Evolutionary conservation across 1,140 invertebrate genomes (phyloP), one percentile per base, ranked within the genome.

Genomic region (Drosophila orena): DNA sequence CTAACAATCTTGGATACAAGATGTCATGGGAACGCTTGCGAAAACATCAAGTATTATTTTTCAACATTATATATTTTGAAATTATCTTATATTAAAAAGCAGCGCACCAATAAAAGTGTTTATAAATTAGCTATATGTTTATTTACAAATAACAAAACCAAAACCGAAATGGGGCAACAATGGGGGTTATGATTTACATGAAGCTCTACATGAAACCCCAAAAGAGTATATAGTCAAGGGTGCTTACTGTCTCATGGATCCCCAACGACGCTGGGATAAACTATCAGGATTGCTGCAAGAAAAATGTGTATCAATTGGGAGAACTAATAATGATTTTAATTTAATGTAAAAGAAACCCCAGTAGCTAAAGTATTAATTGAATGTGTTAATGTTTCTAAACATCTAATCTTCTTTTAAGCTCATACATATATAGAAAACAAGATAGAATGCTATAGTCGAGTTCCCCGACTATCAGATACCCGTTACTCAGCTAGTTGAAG

Each of bases 161-260:
- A 15, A 86, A 86, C 75, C 78, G 68, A 43, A 69, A 79, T 76
- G 74, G 15, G 15, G n/a, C 52, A 44, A 62, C 46, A 77, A 60
- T 75, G 38, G 37, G 24, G 27, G 59, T 73, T 86, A 81, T 37
- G n/a, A 44, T 37, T 6, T 49, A 27, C 22, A 57, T 70, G 47
- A 71, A 37, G 37, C n/a, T 84, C 57, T 84, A 79, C 53, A 66
- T 79, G 64, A 68, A 52, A 53, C 49, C 62, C 50, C 49, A 68
- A 65, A 50, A 8, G 7, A 14, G 52, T 44, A 46, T 44, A 52
- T 57, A 10, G 40, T 46, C 44, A 15, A 52, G 27, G 62, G 77
- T 78, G 92, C 95, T 95, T 94, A 96, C 95, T 96, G 95, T 94
- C 95, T 93, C 94, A 96, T 96, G 56, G 95, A 96, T 71, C 95